Evolutionary conservation across 2,113 vertebrate genomes (phyloP).

Genomic region (Serinus canaria): DNA sequence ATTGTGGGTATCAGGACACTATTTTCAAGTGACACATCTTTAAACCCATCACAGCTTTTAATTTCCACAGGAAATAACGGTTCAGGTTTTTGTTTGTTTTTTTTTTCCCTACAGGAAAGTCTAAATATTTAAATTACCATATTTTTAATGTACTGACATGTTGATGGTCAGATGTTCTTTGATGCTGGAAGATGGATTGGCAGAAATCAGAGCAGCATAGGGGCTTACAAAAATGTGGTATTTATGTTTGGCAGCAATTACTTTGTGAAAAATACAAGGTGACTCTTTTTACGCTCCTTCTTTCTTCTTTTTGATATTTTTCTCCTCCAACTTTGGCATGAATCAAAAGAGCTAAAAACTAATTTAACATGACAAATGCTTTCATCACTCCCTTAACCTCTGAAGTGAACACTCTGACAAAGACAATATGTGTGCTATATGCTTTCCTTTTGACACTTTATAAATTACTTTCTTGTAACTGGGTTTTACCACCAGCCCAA

Average conservation of each 20-base stretch:
- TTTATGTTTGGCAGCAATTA: constrained; percentile 71
- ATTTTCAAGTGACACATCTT: constrained; percentile 63
- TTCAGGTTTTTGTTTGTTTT: not conserved
- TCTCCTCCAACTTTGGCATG: constrained; percentile 53
- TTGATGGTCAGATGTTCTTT: constrained; percentile 72
- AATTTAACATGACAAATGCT: constrained; percentile 70
- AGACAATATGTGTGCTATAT: not conserved
- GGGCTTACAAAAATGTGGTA: constrained; percentile 58
- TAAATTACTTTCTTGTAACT: constrained; percentile 16
- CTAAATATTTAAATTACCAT: constrained; percentile 68
- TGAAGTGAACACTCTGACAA: constrained; percentile 21
- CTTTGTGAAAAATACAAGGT: constrained; percentile 68
- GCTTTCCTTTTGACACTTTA: constrained; percentile 32
- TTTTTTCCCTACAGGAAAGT: not conserved
- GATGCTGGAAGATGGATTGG: constrained; percentile 67
- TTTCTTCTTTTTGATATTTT: constrained; percentile 14
- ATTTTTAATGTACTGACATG: constrained; percentile 71
- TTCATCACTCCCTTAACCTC: constrained; percentile 40
- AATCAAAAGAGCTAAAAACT: constrained; percentile 68
- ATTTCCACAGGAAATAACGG: constrained; percentile 66
- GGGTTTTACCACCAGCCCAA: not conserved
- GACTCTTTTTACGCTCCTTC: constrained; percentile 40
- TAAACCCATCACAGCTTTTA: constrained; percentile 60
- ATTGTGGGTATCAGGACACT: constrained; percentile 54
- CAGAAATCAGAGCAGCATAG: constrained; percentile 62